Conservation (phyloP, 2,113 vertebrate species). For the Bagarius yarrelli region DNA sequence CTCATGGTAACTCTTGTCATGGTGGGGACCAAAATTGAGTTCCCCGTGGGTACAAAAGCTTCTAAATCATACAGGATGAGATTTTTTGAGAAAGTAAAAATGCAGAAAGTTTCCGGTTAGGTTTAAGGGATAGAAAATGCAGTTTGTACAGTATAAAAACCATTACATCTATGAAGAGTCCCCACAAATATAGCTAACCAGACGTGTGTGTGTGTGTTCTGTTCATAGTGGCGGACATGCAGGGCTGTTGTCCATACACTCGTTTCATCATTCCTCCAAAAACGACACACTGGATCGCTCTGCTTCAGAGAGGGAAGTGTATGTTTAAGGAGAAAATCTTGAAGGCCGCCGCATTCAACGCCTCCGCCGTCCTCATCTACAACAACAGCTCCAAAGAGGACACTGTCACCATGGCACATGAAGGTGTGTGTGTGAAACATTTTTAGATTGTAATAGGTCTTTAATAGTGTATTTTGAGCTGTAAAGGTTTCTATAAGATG, state of each 20-base stretch:
- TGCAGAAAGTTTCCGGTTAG: no score
- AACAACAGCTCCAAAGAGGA: conserved; percentile 90
- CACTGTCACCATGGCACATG: conserved; percentile 94
- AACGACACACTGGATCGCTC: conserved; percentile 90
- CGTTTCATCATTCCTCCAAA: conserved; percentile 88
- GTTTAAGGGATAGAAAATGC: no score
- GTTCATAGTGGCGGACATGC: conserved; percentile 82
- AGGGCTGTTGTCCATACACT: conserved; percentile 89
- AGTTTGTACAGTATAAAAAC: no score
- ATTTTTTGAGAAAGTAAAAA: no score
- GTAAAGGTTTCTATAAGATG: no score
- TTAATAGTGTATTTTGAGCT: background rate
- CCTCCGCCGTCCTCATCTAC: conserved; percentile 93
- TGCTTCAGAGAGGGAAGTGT: conserved; percentile 93
- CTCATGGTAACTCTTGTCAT: no score
- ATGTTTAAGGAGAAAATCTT: conserved; percentile 97
- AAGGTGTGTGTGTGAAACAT: conserved; percentile 75
- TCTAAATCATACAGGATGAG: no score
- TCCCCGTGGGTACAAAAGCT: no score
- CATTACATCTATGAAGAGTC: no score
- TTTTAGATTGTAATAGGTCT: background rate
- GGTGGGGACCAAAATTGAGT: no score
- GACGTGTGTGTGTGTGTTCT: background rate
- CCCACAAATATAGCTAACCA: no score
- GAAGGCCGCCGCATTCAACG: conserved; percentile 86